Conservation (phyloP, 2,113 vertebrate genomes). For the Otis tarda region DNA sequence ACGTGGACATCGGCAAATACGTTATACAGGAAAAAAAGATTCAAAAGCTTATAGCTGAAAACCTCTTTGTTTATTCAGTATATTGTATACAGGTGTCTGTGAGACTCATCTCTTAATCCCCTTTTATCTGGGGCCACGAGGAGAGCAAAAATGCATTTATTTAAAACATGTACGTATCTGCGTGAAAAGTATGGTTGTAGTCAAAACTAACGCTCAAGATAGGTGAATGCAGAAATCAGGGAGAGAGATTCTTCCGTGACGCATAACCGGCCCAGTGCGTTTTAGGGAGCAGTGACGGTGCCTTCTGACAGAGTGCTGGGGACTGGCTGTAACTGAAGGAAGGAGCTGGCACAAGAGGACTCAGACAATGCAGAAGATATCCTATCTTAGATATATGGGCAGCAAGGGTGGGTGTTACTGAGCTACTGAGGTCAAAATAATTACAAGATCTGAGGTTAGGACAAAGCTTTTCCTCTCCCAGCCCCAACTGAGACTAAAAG, state of each 20-base stretch:
- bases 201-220: background rate
- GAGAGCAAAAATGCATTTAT: background rate
- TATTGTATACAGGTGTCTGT: background rate
- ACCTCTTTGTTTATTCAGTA: background rate
- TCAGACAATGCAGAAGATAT: background rate
- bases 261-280: background rate
- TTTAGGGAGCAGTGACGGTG: background rate
- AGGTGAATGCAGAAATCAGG: background rate
- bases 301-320: background rate
- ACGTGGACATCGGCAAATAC: fast-evolving
- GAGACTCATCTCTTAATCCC: background rate
- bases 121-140: background rate
- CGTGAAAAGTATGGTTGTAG: background rate
- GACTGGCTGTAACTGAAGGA: background rate
- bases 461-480: background rate
- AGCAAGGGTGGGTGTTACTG: background rate
- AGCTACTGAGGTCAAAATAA: background rate
- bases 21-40: background rate
- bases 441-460: background rate
- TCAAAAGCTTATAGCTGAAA: background rate
- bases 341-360: background rate
- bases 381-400: background rate
- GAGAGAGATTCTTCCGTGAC: background rate
- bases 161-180: background rate
- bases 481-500: background rate